Evolutionary conservation across 2,888 invertebrate species (phyloP).

Genomic region (Argyra leucocephala): DNA sequence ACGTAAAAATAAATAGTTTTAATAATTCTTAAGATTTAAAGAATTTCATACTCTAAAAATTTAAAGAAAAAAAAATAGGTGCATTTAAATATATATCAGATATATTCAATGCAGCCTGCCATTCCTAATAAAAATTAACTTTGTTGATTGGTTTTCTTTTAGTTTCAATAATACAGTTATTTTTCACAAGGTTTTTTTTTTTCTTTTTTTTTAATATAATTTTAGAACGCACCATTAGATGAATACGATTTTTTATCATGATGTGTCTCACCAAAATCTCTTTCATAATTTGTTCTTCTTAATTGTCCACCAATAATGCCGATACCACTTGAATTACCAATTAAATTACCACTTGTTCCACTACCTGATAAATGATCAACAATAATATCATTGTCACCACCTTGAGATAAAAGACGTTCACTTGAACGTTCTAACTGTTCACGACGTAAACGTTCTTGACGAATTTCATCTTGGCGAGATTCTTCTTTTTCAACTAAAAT

Average conservation of each 20-base stretch:
- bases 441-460: neutral
- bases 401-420: conserved; percentile 14
- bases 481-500: conserved; percentile 12
- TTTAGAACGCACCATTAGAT: conserved; percentile 37
- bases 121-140: too few species aligned
- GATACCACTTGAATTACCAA: conserved; percentile 14
- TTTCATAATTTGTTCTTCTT: conserved; percentile 17
- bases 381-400: conserved; percentile 16
- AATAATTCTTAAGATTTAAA: too few species aligned
- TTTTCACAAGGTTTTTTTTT: conserved; percentile 13
- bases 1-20: too few species aligned
- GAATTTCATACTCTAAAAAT: too few species aligned
- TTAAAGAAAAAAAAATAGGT: neutral
- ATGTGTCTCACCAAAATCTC: conserved; percentile 35
- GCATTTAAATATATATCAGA: neutral
- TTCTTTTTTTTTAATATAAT: conserved; percentile 14
- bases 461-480: conserved; percentile 7
- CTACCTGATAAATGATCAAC: conserved; percentile 15
- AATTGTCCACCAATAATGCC: conserved; percentile 17
- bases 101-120: too few species aligned
- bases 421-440: conserved; percentile 14
- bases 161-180: conserved; percentile 9
- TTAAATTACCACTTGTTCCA: conserved; percentile 10
- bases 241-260: conserved; percentile 35
- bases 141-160: neutral